Percentiles rank a stretch among this genome's conserved stretches.
phyloP scores from a whole-genome alignment of 2,888 invertebrate species.

The Coenonympha glycerion region DNA sequence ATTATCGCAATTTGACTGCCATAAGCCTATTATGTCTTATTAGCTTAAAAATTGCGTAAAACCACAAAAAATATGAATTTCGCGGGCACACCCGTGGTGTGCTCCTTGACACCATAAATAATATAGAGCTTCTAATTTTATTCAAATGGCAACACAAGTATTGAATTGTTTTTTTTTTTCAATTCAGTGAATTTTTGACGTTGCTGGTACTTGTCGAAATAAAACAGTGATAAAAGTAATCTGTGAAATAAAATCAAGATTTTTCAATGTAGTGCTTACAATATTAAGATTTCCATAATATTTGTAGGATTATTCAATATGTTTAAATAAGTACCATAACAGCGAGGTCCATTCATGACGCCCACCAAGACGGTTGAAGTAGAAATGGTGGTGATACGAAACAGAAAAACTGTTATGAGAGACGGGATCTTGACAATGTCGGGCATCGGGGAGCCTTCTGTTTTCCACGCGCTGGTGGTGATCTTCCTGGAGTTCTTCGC shows the following conservation, averaged over 20 bases:
- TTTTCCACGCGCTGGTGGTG: constrained; percentile 98
- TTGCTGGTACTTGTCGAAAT: constrained; percentile 60
- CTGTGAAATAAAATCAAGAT: constrained; percentile 45
- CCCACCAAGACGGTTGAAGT: constrained; percentile 87
- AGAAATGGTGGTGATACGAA: constrained; percentile 91
- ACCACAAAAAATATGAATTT: no score
- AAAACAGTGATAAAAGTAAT: no score
- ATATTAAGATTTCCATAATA: constrained; percentile 29
- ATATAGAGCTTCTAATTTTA: constrained; percentile 13
- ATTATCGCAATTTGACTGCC: no score
- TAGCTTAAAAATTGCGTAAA: no score
- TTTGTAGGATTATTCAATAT: constrained; percentile 47
- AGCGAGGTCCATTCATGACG: constrained; percentile 73
- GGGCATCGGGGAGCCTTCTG: constrained; percentile 95
- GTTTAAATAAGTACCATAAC: constrained; percentile 62
- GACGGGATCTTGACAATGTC: constrained; percentile 91
- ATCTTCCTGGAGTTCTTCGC: constrained; percentile 99
- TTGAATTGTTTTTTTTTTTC: constrained; percentile 67
- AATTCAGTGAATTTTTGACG: constrained; percentile 71
- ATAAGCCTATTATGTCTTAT: no score
- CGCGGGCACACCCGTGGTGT: no score
- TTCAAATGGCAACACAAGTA: constrained; percentile 47
- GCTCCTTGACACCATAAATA: not conserved
- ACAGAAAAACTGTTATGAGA: constrained; percentile 89
- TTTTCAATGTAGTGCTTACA: constrained; percentile 67